A percentile compares a stretch with the other conserved stretches of the same genome.
These are phyloP conservation scores for Venusia cambrica DNA, from an alignment of 2,888 invertebrate species.

Conservation along the genomic window DNA sequence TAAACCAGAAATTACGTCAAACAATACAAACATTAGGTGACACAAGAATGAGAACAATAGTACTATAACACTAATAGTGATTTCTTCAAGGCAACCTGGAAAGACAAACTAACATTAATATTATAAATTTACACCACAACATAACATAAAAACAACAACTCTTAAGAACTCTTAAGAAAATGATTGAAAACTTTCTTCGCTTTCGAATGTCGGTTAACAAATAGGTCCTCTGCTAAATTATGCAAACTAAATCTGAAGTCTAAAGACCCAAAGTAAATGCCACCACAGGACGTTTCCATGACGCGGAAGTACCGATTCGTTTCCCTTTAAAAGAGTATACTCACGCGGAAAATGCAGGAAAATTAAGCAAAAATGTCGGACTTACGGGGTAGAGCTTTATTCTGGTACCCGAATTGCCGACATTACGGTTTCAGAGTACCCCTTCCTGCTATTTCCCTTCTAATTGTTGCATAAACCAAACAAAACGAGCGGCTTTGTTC, in stretches of 20 bases:
- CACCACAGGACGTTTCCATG: conserved; percentile 4
- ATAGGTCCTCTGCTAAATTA: background rate
- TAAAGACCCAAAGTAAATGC: conserved; percentile 5
- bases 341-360: conserved; percentile 26
- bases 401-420: conserved; percentile 52
- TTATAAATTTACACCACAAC: background rate
- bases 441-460: conserved; percentile 53
- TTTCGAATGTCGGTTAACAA: too few relatives aligned
- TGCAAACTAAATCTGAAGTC: conserved; percentile 4
- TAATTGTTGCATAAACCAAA: conserved; percentile 71
- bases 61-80: too few relatives aligned
- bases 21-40: too few relatives aligned
- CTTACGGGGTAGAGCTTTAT: conserved; percentile 46
- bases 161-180: too few relatives aligned
- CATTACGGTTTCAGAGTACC: conserved; percentile 51
- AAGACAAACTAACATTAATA: too few relatives aligned
- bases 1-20: too few relatives aligned
- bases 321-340: conserved; percentile 16
- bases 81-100: too few relatives aligned
- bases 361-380: conserved; percentile 43
- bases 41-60: too few relatives aligned
- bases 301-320: conserved; percentile 13
- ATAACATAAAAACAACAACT: background rate
- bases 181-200: too few relatives aligned
- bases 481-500: conserved; percentile 52